These are phyloP conservation scores for Oncorhynchus keta DNA, from an alignment of 2,113 vertebrate species.

Conservation along the genomic window DNA sequence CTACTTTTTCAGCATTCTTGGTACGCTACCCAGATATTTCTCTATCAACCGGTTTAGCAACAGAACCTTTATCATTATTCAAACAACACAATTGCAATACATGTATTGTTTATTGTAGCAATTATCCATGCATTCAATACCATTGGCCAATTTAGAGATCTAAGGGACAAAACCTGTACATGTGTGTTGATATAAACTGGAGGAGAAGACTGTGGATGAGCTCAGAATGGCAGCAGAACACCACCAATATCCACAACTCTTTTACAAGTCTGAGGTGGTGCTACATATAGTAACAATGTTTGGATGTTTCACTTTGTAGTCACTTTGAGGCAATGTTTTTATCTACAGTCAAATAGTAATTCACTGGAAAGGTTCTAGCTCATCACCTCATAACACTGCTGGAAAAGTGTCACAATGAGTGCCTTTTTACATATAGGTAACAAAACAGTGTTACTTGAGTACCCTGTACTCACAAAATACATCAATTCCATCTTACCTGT, in stretches of 20 bases:
- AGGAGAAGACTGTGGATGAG: not conserved
- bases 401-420: not conserved
- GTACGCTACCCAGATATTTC: not conserved
- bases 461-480: constrained; percentile 32
- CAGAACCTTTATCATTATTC: not conserved
- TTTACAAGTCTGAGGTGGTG: not conserved
- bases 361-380: not conserved
- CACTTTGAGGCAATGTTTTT: constrained; percentile 50
- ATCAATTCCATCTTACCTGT: constrained; percentile 19
- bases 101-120: constrained; percentile 6
- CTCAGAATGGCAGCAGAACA: not conserved
- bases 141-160: not conserved
- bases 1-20: not conserved
- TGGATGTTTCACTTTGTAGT: constrained; percentile 28
- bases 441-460: constrained; percentile 47
- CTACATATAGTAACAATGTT: constrained; percentile 29
- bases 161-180: not conserved
- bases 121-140: constrained; percentile 13
- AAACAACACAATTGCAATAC: constrained; percentile 19
- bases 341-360: constrained; percentile 42
- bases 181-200: not conserved
- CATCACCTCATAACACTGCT: not conserved
- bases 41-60: not conserved
- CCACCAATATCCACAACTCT: not conserved
- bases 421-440: constrained; percentile 35